Conservation (phyloP, 2,113 vertebrate species). For the Kobus ellipsiprymnus region DNA sequence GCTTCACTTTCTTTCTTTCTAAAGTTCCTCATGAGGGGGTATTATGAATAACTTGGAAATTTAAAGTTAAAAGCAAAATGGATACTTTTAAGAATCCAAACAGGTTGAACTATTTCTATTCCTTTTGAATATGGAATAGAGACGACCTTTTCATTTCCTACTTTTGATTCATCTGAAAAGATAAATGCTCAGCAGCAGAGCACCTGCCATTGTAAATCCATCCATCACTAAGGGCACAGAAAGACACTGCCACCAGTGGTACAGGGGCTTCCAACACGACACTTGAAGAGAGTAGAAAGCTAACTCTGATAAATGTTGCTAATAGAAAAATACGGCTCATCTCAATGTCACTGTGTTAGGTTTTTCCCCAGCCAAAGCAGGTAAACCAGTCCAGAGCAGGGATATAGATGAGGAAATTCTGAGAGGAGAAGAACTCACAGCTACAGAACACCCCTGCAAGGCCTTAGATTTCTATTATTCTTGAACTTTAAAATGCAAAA, state of each 20-base stretch:
- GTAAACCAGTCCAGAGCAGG: background rate
- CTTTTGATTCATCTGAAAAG: background rate
- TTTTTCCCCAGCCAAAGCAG: background rate
- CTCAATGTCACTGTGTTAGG: no score
- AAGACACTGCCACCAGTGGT: background rate
- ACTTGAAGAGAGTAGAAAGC: background rate
- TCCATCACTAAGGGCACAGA: background rate
- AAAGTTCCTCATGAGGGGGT: background rate
- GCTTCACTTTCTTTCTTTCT: background rate
- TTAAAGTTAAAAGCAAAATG: constrained; percentile 28
- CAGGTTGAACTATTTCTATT: background rate
- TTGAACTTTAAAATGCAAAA: background rate
- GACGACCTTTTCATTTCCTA: background rate
- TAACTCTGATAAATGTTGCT: background rate
- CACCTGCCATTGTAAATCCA: background rate
- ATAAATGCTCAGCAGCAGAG: background rate
- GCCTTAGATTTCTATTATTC: background rate
- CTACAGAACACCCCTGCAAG: background rate
- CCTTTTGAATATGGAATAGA: background rate
- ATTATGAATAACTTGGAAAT: background rate
- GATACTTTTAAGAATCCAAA: background rate
- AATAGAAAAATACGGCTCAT: background rate
- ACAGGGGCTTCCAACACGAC: background rate
- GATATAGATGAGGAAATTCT: background rate
- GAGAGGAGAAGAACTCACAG: background rate